phyloP scores from a whole-genome alignment of 2,113 vertebrate genomes.

The sheep (Ovis aries) region ARS-UI_Ramb_v3.0 NC_056064.1:59310001-59310500 shows the following conservation, averaged over 20 bases:
- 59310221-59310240: not conserved
- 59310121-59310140: not conserved
- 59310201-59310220: not conserved
- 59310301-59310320: not conserved
- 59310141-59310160: not conserved
- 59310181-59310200: not conserved
- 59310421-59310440: not conserved
- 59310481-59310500: not conserved
- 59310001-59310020: not conserved
- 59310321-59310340: accelerated
- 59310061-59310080: not conserved
- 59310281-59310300: not conserved
- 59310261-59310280: not conserved
- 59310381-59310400: not conserved
- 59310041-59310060: not conserved
- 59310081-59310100: not conserved
- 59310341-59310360: accelerated
- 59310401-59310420: not conserved
- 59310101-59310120: not conserved
- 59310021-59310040: not conserved
- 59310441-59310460: not conserved
- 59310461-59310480: not conserved
- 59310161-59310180: not conserved
- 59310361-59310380: not conserved
- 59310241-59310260: not conserved